Percentiles rank a stretch among this genome's conserved stretches.
Conservation (phyloP, 2,113 vertebrate species). For the Cynopterus brachyotis region DNA sequence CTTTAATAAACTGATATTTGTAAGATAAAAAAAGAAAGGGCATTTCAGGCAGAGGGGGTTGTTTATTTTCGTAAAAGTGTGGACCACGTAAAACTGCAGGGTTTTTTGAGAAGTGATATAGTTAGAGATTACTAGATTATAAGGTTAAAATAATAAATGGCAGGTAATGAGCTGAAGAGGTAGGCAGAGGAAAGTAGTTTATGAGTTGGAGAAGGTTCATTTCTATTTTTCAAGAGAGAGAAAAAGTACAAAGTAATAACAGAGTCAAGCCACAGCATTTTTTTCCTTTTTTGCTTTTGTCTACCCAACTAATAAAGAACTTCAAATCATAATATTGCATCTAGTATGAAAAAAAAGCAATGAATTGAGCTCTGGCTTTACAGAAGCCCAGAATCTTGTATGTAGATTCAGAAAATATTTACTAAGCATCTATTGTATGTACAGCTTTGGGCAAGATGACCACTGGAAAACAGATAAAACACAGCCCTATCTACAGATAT, state of each 20-base stretch:
- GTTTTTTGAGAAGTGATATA: slow-evolving; percentile 20
- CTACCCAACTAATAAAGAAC: not conserved
- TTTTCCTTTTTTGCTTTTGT: slow-evolving; percentile 26
- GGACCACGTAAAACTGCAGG: not conserved
- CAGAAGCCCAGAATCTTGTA: slow-evolving; percentile 21
- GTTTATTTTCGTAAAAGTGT: slow-evolving; percentile 14
- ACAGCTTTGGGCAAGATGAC: slow-evolving; percentile 17
- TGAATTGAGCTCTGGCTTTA: not conserved
- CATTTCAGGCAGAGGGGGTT: not conserved
- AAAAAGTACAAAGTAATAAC: slow-evolving; percentile 13
- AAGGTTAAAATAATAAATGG: not conserved
- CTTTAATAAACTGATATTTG: not conserved
- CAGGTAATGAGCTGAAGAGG: not conserved
- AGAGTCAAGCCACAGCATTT: not conserved
- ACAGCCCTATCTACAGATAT: not conserved
- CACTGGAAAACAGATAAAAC: slow-evolving; percentile 28
- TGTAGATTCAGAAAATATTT: slow-evolving; percentile 31
- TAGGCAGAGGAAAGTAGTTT: not conserved
- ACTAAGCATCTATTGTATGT: not conserved
- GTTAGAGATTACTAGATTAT: not conserved
- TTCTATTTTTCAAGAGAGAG: slow-evolving; percentile 42
- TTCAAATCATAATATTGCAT: slow-evolving; percentile 10
- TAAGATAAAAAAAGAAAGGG: not conserved
- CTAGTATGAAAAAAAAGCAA: not conserved
- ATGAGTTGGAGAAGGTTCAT: not conserved